These are phyloP conservation scores for Ceriagrion tenellum DNA, from an alignment of 2,888 invertebrate genomes.

Conservation along the genomic window DNA sequence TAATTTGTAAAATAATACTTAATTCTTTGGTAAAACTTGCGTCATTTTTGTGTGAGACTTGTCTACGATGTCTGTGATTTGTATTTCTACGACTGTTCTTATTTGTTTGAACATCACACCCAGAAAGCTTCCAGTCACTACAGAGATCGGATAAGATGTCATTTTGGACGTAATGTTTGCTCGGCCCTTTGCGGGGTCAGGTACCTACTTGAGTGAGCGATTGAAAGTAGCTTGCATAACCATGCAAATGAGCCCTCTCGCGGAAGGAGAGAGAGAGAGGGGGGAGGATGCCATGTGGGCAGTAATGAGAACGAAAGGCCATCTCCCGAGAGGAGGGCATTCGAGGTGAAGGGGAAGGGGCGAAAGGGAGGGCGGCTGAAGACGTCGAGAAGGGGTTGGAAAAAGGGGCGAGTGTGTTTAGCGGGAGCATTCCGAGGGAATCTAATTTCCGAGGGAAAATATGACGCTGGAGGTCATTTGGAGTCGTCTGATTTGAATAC, in stretches of 20 bases:
- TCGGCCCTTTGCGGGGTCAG: too few relatives aligned
- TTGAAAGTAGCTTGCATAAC: background rate
- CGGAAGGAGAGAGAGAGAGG: background rate
- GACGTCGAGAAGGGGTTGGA: background rate
- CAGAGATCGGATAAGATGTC: too few relatives aligned
- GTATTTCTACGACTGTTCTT: too few relatives aligned
- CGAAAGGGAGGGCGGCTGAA: background rate
- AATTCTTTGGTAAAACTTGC: too few relatives aligned
- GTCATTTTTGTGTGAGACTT: too few relatives aligned
- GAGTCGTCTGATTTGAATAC: too few relatives aligned
- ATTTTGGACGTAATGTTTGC: background rate
- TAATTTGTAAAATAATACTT: too few relatives aligned
- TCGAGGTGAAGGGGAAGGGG: background rate
- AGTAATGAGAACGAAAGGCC: constrained; percentile 13
- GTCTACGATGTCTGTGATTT: too few relatives aligned
- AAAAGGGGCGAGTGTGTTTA: too few relatives aligned
- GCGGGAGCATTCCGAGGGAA: background rate
- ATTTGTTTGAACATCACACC: too few relatives aligned
- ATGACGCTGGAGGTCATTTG: too few relatives aligned
- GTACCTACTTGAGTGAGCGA: background rate
- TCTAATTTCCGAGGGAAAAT: background rate
- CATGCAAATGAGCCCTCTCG: background rate
- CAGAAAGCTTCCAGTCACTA: too few relatives aligned
- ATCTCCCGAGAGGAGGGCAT: background rate
- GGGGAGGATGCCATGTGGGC: background rate